phyloP scores from a whole-genome alignment of 2,888 invertebrate species.

The Abscondita cerata region DNA sequence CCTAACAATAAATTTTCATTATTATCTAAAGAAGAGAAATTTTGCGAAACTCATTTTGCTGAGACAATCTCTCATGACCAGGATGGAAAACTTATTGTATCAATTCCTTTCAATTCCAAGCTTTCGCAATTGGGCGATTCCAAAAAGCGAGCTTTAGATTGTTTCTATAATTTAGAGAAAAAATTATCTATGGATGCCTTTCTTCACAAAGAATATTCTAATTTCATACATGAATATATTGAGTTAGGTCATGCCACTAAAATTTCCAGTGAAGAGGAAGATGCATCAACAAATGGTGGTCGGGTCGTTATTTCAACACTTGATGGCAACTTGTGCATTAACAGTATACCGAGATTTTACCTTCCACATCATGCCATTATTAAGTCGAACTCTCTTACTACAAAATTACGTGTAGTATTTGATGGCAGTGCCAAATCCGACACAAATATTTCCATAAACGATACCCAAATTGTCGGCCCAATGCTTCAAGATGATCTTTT shows the following conservation, averaged over 20 bases:
- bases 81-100: conserved; percentile 3
- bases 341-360: conserved; percentile 7
- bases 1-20: neutral
- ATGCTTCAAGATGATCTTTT: conserved; percentile 33
- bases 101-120: conserved; percentile 14
- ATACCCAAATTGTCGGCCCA: conserved; percentile 25
- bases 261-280: neutral
- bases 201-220: neutral
- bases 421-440: conserved; percentile 13
- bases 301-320: neutral
- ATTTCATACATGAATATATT: conserved; percentile 18
- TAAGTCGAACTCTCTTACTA: conserved; percentile 25
- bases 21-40: conserved; percentile 1
- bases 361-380: conserved; percentile 24
- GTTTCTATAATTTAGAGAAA: conserved; percentile 9
- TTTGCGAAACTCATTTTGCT: conserved; percentile 19
- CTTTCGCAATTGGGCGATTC: conserved; percentile 9
- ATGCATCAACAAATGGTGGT: too few species aligned
- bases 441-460: conserved; percentile 32
- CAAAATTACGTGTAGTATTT: conserved; percentile 30
- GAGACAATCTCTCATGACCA: neutral
- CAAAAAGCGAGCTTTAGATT: neutral
- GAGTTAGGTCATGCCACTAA: conserved; percentile 15
- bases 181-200: conserved; percentile 3
- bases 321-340: neutral